Base-by-base conservation (phyloP, 92 coral and sea anemone species). In the Muricea muricata region DNA sequence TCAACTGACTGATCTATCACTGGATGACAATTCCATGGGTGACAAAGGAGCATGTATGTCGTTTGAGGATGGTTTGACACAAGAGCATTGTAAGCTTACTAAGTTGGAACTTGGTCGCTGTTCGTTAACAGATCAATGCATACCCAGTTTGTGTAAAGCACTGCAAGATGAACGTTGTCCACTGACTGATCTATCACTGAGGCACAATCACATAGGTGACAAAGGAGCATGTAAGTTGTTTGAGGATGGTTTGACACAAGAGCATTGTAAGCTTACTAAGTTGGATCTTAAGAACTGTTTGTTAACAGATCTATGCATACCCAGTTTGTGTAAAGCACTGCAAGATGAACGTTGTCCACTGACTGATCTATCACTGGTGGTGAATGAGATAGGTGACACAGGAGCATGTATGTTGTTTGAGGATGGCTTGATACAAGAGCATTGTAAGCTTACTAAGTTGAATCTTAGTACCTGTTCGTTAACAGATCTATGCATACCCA, bases 381-480 rank as follows among this genome's bases (percentile, higher is more conserved):
- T 3, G 28, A 61, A 75, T 61, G 0, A 3, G 0, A 47, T 85
- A 26, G 37, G 84, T 18, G 45, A 65, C 45, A 28, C 28, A 65
- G 89, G 69, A 76, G 75, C 58, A n/a, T 7, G 17, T 24, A 37
- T 21, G 37, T 63, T 85, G 61, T 73, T 37, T 58, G 73, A 11
- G n/a, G 74, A 42, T 15, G 76, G 67, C 31, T 30, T 76, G 0
- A 85, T 33, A 37, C 20, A 60, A 17, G 57, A 29, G 42, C 30
- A 61, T 11, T 85, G 89, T 63, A 77, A 76, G 31, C 61, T 85
- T n/a, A 47, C 89, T 1, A 26, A 60, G 66, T 75, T 85, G 24
- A 13, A 65, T 14, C 50, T 85, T 46, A 0, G 5, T 0, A n/a
- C 9, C 17, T 35, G 78, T 57, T 5, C 2, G 17, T 28, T 85